A percentile compares a stretch with the other conserved stretches of the same genome.
Conservation (phyloP, 92 coral and sea anemone genomes). For the Parazoanthus darwini region DNA sequence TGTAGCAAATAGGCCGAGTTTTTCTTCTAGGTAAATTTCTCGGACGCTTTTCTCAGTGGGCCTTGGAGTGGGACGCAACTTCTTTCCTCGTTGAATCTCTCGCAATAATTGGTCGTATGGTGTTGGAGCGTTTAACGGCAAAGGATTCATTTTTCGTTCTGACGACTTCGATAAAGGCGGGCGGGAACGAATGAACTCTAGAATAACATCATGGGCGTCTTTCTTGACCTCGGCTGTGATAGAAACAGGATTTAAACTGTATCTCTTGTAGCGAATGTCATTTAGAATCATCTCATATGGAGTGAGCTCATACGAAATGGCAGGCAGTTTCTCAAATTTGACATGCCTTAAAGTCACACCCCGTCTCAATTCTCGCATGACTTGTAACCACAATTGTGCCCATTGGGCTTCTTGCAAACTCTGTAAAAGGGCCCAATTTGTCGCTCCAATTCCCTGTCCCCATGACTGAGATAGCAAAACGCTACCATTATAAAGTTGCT, state of each 20-base stretch:
- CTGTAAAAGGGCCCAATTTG: slow-evolving; percentile 85
- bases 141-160: slow-evolving; percentile 69
- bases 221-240: slow-evolving; percentile 61
- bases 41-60: slow-evolving; percentile 68
- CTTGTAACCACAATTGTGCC: slow-evolving; percentile 93
- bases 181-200: slow-evolving; percentile 87
- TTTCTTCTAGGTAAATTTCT: slow-evolving; percentile 74
- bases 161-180: slow-evolving; percentile 84
- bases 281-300: slow-evolving; percentile 85
- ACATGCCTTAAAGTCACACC: slow-evolving; percentile 84
- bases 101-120: slow-evolving; percentile 64
- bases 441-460: slow-evolving; percentile 81
- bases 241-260: slow-evolving; percentile 61
- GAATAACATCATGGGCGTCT: slow-evolving; percentile 87
- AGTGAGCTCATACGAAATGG: slow-evolving; percentile 71
- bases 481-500: slow-evolving; percentile 83
- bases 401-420: slow-evolving; percentile 86
- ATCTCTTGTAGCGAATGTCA: slow-evolving; percentile 80
- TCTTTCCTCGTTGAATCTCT: slow-evolving; percentile 69
- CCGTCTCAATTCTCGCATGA: slow-evolving; percentile 78
- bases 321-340: slow-evolving; percentile 73
- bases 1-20: slow-evolving; percentile 49
- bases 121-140: slow-evolving; percentile 61
- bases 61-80: slow-evolving; percentile 60
- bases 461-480: slow-evolving; percentile 71